phyloP scores from a whole-genome alignment of 2,113 vertebrate species.

The Spizaetus ornatus region DNA sequence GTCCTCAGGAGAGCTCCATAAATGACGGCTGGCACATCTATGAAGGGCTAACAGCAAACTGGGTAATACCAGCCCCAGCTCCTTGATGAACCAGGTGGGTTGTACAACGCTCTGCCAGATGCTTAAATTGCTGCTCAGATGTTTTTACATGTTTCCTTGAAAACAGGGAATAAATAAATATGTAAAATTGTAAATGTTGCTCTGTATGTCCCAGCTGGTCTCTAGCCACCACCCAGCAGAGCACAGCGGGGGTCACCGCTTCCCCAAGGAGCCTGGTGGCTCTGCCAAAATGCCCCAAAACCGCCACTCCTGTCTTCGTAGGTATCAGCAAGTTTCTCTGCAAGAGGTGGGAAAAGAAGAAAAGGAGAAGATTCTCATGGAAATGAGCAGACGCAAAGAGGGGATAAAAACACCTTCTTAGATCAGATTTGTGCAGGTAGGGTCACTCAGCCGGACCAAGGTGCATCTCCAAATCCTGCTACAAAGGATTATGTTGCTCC shows the following conservation, averaged over 20 bases:
- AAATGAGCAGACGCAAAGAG: background rate
- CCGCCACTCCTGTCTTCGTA: background rate
- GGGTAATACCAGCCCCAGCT: background rate
- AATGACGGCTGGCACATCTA: background rate
- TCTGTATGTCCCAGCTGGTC: background rate
- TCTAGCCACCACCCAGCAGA: background rate
- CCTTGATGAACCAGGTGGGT: background rate
- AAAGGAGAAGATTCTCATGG: background rate
- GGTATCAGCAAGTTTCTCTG: background rate
- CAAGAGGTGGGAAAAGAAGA: background rate
- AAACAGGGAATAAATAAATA: background rate
- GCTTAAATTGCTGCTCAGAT: background rate
- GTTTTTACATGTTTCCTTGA: background rate
- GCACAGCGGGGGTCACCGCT: rapidly evolving
- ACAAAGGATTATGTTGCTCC: background rate
- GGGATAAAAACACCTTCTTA: background rate
- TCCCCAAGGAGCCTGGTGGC: background rate
- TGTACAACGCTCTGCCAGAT: background rate
- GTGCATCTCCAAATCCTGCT: background rate
- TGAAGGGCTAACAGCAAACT: background rate
- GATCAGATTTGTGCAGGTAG: background rate
- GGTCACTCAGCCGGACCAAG: background rate
- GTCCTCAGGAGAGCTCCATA: background rate
- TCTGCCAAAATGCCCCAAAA: background rate
- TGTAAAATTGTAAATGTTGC: background rate